Conservation (phyloP, 2,113 vertebrate genomes). For the Channa maculata region DNA sequence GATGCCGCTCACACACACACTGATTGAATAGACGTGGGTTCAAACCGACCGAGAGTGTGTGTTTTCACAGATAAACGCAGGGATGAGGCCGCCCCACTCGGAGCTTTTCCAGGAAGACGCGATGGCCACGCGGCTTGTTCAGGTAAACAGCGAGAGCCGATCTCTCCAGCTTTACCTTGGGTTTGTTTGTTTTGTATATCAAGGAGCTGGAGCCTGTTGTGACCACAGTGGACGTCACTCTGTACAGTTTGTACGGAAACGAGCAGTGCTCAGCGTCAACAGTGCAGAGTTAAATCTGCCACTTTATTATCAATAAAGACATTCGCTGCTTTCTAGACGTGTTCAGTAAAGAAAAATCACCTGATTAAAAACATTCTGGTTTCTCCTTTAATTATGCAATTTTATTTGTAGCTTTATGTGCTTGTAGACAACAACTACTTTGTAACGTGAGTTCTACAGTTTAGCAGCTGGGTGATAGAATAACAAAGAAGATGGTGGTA, state of each 20-base stretch:
- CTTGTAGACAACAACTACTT: too few relatives aligned
- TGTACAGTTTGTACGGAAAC: not conserved
- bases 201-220: conserved; percentile 21
- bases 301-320: not conserved
- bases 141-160: conserved; percentile 4
- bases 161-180: conserved; percentile 10
- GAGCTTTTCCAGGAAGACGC: not conserved
- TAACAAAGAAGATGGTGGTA: too few relatives aligned
- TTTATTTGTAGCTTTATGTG: too few relatives aligned
- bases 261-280: not conserved
- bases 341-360: too few relatives aligned
- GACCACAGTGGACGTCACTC: not conserved
- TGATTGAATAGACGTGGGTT: too few relatives aligned
- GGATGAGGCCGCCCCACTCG: not conserved
- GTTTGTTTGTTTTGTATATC: conserved; percentile 52
- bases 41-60: not conserved
- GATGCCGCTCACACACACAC: too few relatives aligned
- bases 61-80: conserved; percentile 5
- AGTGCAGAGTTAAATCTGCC: not conserved
- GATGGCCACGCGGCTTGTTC: not conserved
- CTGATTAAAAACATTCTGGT: too few relatives aligned
- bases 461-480: too few relatives aligned
- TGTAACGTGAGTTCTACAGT: too few relatives aligned
- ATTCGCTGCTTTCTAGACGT: not conserved
- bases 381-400: too few relatives aligned